phyloP scores from a whole-genome alignment of 2,113 vertebrate species.

The Apteryx owenii region DNA sequence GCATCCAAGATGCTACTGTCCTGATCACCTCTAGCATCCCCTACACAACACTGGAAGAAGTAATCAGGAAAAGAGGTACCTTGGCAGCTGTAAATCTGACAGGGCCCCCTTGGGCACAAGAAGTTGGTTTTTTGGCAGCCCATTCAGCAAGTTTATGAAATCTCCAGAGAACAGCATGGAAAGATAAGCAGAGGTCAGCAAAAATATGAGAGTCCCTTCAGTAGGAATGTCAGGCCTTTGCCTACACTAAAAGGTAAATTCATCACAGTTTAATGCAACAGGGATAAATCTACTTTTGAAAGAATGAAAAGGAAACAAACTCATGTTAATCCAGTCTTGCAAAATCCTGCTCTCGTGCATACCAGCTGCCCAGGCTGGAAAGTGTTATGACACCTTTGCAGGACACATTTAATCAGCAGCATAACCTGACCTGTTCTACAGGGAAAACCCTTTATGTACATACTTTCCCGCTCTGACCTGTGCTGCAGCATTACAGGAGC shows the following conservation, averaged over 20 bases:
- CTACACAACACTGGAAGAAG: not conserved
- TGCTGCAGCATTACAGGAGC: not conserved
- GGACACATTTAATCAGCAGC: not conserved
- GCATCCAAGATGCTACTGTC: not conserved
- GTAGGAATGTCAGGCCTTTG: not conserved
- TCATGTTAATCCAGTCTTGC: not conserved
- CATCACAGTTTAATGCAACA: not conserved
- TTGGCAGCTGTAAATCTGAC: not conserved
- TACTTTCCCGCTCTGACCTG: not conserved
- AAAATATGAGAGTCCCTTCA: not conserved
- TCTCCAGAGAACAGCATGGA: not conserved
- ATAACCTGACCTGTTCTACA: constrained; percentile 11
- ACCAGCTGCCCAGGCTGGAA: not conserved
- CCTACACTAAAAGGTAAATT: not conserved
- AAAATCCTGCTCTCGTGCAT: not conserved
- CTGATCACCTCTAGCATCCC: not conserved
- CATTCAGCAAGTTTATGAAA: not conserved
- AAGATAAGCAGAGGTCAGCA: not conserved
- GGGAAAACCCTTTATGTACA: constrained; percentile 6
- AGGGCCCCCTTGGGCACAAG: not conserved
- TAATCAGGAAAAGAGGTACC: not conserved
- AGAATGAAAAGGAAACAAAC: not conserved
- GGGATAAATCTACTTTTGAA: not conserved
- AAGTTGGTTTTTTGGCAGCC: not conserved
- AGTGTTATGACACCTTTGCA: not conserved